Evolutionary conservation across 2,113 vertebrate genomes (phyloP).

Genomic region (Muntiacus reevesi): DNA sequence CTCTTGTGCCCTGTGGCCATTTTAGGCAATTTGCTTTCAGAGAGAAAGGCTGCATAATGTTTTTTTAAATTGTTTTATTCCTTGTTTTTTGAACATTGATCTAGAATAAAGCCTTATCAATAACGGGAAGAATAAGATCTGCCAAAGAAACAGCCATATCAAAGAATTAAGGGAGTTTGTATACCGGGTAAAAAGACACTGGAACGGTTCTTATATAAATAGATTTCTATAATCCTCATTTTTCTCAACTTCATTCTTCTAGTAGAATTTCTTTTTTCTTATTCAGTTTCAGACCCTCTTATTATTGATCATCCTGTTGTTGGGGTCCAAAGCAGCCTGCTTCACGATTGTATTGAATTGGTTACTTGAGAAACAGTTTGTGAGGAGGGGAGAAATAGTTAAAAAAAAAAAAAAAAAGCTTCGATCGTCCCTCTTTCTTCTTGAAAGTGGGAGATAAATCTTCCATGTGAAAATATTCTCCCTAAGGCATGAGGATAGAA

Average conservation of each 20-base stretch:
- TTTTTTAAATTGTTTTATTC: background rate
- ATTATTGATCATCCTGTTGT: background rate
- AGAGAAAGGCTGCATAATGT: background rate
- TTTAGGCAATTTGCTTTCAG: background rate
- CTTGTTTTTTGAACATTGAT: background rate
- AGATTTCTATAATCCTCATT: background rate
- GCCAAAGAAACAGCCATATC: background rate
- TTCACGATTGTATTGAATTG: background rate
- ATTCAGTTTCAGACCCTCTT: background rate
- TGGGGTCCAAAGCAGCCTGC: background rate
- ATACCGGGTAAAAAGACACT: background rate
- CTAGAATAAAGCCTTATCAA: background rate
- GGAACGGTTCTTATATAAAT: background rate
- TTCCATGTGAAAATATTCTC: background rate
- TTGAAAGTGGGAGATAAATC: background rate
- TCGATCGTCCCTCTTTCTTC: background rate
- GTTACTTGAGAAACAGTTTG: background rate
- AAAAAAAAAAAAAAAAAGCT: background rate
- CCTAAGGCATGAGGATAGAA: background rate
- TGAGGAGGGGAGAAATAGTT: background rate
- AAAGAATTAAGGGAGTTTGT: background rate
- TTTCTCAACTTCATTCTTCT: background rate
- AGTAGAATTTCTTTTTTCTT: background rate
- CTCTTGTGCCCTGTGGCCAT: background rate
- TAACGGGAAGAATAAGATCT: background rate